These are phyloP conservation scores for Jordanella pulchra DNA, from an alignment of 2,797 vertebrate species.

Conservation along the genomic window DNA sequence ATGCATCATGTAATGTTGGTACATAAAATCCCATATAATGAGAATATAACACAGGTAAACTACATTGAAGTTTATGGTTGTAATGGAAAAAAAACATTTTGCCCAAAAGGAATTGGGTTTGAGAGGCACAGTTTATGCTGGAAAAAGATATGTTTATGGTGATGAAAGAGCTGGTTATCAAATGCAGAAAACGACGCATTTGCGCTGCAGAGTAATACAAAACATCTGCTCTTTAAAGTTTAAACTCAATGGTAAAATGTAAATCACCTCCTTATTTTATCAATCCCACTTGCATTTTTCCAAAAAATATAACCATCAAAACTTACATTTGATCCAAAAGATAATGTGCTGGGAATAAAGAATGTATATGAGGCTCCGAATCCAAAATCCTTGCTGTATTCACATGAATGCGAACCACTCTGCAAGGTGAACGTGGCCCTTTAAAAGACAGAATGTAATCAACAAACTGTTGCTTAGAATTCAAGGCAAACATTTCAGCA, in stretches of 20 bases:
- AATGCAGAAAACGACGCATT: neutral
- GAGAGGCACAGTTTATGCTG: neutral
- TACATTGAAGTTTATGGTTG: neutral
- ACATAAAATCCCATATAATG: neutral
- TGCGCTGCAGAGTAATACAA: neutral
- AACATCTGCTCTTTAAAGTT: neutral
- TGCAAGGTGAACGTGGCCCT: slow-evolving; percentile 57
- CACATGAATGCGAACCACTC: slow-evolving; percentile 54
- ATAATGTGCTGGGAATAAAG: slow-evolving; percentile 71
- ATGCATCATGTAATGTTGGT: neutral
- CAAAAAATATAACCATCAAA: neutral
- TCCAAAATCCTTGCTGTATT: slow-evolving; percentile 66
- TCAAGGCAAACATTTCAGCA: neutral
- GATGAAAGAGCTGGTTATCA: neutral
- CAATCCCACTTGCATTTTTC: no score
- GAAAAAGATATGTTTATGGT: neutral
- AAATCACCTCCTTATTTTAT: neutral
- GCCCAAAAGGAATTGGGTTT: neutral
- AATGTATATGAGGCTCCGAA: slow-evolving; percentile 87
- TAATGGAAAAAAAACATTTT: neutral
- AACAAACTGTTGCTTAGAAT: neutral
- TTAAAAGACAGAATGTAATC: slow-evolving; percentile 2
- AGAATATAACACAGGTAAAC: neutral
- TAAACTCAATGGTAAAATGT: neutral
- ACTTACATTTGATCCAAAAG: slow-evolving; percentile 66